Evolutionary conservation across 1,140 invertebrate species (phyloP), one percentile per base, ranked within the genome.

Genomic region (Achatina immaculata): DNA sequence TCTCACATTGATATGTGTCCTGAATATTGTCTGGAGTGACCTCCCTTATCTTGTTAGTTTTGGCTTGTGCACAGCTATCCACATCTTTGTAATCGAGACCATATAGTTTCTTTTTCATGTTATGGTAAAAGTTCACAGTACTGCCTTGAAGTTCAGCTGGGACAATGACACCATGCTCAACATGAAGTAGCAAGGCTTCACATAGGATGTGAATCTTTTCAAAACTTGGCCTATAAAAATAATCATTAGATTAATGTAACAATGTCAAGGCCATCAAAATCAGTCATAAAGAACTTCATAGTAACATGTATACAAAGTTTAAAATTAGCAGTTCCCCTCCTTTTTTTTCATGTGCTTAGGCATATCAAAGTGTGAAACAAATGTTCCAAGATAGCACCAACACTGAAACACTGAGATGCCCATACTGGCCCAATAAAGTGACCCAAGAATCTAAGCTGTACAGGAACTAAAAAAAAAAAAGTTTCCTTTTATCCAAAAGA

Each of bases 191-290:
- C 21, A 89, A 62, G 28, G 87, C 85, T 55, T 89, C 87, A 69
- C 83, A 83, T 83, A 85, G 83, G 31, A 83, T 69, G 21, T 83
- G 81, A 2, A 88, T 69, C 58, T 84, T 84, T 31, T 87, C 87
- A 86, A 89, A 89, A 31, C 80, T 83, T 34, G 88, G 88, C 66
- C 88, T 89, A 82, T 65, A 86, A 86, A 31, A 69, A 58, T 76
- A 65, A 55, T 51, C 38, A 28, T 38, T 43, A 71, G 43, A 28
- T 28, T 45, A 43, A 4, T n/a, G 28, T 7, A 38, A 24, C 16
- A 28, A 77, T 73, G 40, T 16, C 34, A 14, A 14, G 14, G 14
- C 21, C 65, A 19, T 19, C 31, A 21, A 19, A 14, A 68, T 68
- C 31, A 19, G 16, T 68, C 14, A 68, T 68, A 11, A 21, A 68